Evolutionary conservation across 2,888 invertebrate species (phyloP), one percentile per base, ranked within the genome.

Genomic region (Dryomyza anilis): DNA sequence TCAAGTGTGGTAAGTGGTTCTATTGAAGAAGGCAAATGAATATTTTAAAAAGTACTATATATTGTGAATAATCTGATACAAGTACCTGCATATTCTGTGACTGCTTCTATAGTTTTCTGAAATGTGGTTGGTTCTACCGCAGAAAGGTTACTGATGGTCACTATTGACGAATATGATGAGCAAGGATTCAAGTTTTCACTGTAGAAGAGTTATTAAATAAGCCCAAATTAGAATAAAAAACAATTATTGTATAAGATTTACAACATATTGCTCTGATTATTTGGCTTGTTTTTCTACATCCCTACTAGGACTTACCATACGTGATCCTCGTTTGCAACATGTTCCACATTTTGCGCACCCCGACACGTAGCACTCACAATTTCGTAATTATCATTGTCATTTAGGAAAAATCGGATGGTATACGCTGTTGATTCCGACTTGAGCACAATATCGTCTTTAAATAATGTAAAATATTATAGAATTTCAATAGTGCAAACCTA

Each of bases 161-260:
- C 48, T 8, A 70, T 67, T 23, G 68, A 71, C n/a, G 70, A 50
- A 53, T 82, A 81, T 2, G 60, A 59, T 2, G 80, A 74, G 58
- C 81, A 81, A 3, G 81, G 80, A 23, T 77, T 71, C n/a, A 81
- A 71, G 5, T 71, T 68, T 64, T 75, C 73, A 67, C 81, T 81
- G 25, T 0, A 65, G 55, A 39, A 45, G 12, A 21, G 12, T 21
- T 23, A 57, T 2, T 2, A 19, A 19, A 27, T 58, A 3, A 3
- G 29, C 10, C 2, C 3, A 45, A 14, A n/a, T 45, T 58, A 52
- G 46, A 12, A 21, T 39, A 57, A 4, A 27, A 12, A 58, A n/a
- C n/a, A n/a, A n/a, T n/a, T n/a, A n/a, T n/a, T n/a, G n/a, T n/a
- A n/a, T n/a, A 43, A 43, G 46, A 36, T 25, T 19, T 6, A 33